Conservation (phyloP, 2,113 vertebrate genomes). For the Pluvianellus socialis region DNA sequence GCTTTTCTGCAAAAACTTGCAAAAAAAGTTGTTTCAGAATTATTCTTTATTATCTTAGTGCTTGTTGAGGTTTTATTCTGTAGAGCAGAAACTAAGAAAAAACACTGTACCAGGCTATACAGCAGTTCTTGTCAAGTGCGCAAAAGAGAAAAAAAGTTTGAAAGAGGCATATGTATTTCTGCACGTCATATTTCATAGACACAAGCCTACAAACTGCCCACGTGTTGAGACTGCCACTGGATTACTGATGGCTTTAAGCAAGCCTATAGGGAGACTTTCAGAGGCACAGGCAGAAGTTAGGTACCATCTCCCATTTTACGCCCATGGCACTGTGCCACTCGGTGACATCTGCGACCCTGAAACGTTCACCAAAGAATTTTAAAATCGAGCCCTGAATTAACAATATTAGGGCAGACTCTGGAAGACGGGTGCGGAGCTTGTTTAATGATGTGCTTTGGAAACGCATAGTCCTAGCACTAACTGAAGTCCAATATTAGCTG, state of each 20-base stretch:
- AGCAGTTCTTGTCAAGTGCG: not conserved
- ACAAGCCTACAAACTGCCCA: not conserved
- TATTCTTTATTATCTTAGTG: not conserved
- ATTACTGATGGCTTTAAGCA: not conserved
- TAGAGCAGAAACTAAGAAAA: not conserved
- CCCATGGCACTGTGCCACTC: not conserved
- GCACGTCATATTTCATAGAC: not conserved
- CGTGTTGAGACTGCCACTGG: not conserved
- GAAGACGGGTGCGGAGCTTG: not conserved
- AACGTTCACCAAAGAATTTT: not conserved
- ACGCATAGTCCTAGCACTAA: not conserved
- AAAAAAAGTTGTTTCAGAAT: not conserved
- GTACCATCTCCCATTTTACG: not conserved
- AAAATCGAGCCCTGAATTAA: not conserved
- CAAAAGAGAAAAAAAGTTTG: not conserved
- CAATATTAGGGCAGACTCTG: rapidly evolving
- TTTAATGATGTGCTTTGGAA: not conserved
- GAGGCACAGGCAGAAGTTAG: not conserved
- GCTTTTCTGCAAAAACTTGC: not conserved
- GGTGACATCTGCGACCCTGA: not conserved
- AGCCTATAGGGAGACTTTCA: not conserved
- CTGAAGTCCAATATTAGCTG: not conserved
- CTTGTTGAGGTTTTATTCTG: not conserved
- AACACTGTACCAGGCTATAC: not conserved
- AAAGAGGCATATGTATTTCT: not conserved